A percentile compares a stretch with the other conserved stretches of the same genome.
Conservation (phyloP, 2,797 vertebrate species). For the Gephyroberyx darwinii region DNA sequence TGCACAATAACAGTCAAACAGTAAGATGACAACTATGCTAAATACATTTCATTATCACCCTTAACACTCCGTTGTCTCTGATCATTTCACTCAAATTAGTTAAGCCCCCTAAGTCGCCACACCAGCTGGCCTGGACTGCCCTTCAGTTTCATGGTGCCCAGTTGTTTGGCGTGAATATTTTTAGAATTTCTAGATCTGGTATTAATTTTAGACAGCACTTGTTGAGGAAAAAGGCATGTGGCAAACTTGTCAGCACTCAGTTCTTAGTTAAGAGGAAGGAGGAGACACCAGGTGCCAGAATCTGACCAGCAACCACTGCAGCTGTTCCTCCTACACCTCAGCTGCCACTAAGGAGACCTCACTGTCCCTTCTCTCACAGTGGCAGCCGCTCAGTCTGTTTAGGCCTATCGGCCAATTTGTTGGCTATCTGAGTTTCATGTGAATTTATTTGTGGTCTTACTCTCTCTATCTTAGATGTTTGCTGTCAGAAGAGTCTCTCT, state of each 20-base stretch:
- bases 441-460: conserved; percentile 40
- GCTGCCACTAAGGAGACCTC: conserved; percentile 62
- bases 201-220: conserved; percentile 79
- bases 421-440: conserved; percentile 12
- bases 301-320: conserved; percentile 58
- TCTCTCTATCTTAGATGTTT: conserved; percentile 2
- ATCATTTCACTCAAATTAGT: conserved; percentile 42
- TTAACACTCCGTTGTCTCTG: conserved; percentile 15
- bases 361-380: conserved; percentile 44
- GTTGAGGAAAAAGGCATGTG: conserved; percentile 62
- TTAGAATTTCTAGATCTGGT: conserved; percentile 74
- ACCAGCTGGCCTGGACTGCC: conserved; percentile 70
- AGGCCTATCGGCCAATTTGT: conserved; percentile 21
- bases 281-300: conserved; percentile 59
- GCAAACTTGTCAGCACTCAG: conserved; percentile 49
- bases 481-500: conserved; percentile 17
- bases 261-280: conserved; percentile 48
- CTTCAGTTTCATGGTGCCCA: conserved; percentile 58
- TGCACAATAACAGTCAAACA: not conserved
- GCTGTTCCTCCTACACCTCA: conserved; percentile 71
- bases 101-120: conserved; percentile 31
- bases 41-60: conserved; percentile 19
- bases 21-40: conserved; percentile 1
- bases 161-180: conserved; percentile 79
- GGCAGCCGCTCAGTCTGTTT: conserved; percentile 45